Base-by-base conservation (phyloP, 2,888 invertebrate species). In the Himalopsyche tibetana region DNA sequence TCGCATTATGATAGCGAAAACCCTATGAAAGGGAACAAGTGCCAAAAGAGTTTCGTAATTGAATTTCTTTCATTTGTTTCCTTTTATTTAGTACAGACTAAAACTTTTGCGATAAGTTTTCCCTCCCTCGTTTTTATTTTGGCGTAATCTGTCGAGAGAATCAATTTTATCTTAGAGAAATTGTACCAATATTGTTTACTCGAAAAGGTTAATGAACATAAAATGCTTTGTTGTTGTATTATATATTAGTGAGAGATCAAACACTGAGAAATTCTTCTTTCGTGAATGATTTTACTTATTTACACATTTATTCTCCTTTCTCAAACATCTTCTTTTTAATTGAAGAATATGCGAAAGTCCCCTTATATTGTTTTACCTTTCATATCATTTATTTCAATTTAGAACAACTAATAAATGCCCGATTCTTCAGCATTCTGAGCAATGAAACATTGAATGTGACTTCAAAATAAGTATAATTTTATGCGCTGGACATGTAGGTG, bases 11-110 rank as follows among this genome's bases (percentile, higher is more conserved):
- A 63, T 63, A 3, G 51, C 5, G 19, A 63, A 63, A 63, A 63
- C 63, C 3, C 63, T 63, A 63, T 19, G 19, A 63, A 63, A 6
- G 19, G 28, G 63, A 63, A 15, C 63, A 63, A 63, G 63, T 63
- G 63, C 63, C 63, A 63, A 63, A 63, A 63, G 63, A 63, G 63
- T 63, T 63, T 63, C 63, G 63, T 63, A 63, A 63, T 63, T 63
- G 63, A 63, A 63, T 63, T 63, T 63, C 63, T 63, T 63, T 63
- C 63, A 63, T 63, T 63, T 63, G 63, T 63, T 63, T 63, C 63
- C 19, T 63, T 63, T 63, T 63, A 63, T 63, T 63, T 63, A 63
- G 63, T 63, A 63, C 63, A 11, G 15, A 19, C n/a, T 63, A 63
- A 63, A 63, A 63, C 19, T 63, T 63, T 63, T 63, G 1, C 63